phyloP scores from a whole-genome alignment of 1,140 invertebrate genomes.

The Melipona quadrifasciata region DNA sequence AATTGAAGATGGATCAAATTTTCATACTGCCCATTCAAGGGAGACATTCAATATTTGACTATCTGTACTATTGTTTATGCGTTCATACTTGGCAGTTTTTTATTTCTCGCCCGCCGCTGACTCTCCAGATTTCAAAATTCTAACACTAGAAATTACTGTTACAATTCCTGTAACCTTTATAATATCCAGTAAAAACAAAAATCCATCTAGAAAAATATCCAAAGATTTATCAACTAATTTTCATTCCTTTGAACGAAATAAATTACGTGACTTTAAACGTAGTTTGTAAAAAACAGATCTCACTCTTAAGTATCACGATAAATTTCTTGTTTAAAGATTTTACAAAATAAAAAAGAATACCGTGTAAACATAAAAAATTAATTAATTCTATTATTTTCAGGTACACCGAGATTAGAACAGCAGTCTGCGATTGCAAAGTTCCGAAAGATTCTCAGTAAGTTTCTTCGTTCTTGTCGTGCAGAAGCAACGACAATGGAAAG shows the following conservation, averaged over 20 bases:
- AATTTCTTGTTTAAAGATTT: not conserved
- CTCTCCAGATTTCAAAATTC: not conserved
- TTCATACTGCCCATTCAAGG: not conserved
- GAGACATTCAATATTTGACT: not conserved
- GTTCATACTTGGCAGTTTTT: not conserved
- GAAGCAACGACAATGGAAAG: constrained; percentile 64
- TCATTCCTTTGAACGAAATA: no score
- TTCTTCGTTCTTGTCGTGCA: constrained; percentile 19
- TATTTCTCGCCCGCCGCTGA: not conserved
- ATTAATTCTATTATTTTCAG: not conserved
- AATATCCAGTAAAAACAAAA: not conserved
- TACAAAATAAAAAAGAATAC: not conserved
- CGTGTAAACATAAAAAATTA: not conserved
- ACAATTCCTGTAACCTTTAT: no score
- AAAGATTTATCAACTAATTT: no score
- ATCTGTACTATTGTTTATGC: constrained; percentile 10
- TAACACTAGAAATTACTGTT: not conserved
- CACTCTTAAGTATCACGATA: no score
- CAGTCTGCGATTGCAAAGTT: not conserved
- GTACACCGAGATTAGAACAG: not conserved
- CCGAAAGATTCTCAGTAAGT: constrained; percentile 31
- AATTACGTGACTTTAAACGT: no score
- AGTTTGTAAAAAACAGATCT: not conserved
- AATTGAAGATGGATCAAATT: not conserved
- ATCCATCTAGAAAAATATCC: no score